These are phyloP conservation scores for Bradypodion pumilum DNA, from an alignment of 2,797 vertebrate genomes.

Conservation along the genomic window DNA sequence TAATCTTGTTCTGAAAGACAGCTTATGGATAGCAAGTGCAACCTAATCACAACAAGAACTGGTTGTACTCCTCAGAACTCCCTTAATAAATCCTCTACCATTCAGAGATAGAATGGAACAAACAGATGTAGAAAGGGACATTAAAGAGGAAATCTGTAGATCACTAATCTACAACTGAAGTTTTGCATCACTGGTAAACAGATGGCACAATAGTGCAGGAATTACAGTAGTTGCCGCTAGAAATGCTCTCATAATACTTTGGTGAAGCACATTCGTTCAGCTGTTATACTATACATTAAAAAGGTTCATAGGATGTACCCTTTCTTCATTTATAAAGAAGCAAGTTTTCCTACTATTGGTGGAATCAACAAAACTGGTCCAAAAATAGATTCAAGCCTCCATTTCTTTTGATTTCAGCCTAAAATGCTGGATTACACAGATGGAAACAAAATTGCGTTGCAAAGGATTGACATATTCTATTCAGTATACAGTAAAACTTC, in stretches of 20 bases:
- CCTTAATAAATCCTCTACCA: neutral
- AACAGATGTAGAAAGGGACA: neutral
- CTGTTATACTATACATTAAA: neutral
- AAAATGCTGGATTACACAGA: neutral
- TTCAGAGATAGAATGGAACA: neutral
- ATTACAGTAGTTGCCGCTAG: neutral
- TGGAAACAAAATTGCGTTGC: constrained; percentile 4
- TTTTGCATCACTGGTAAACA: neutral
- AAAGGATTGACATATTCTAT: constrained; percentile 9
- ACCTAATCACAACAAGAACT: neutral
- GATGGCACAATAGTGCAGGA: neutral
- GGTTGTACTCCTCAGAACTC: too few relatives aligned
- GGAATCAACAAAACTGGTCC: neutral
- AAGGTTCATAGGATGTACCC: constrained; percentile 10
- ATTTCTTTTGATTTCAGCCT: neutral
- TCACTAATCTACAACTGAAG: neutral
- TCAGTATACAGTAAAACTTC: too few relatives aligned
- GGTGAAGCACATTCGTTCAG: neutral
- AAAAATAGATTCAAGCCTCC: constrained; percentile 12
- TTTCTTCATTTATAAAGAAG: neutral
- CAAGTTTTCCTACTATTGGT: neutral
- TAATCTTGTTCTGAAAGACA: neutral
- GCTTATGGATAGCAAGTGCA: neutral
- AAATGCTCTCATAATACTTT: neutral
- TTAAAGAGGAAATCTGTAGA: neutral